A percentile compares a stretch with the other conserved stretches of the same genome.
These are phyloP conservation scores for Pteromalus puparum DNA, from an alignment of 1,140 invertebrate species.

Conservation along the genomic window DNA sequence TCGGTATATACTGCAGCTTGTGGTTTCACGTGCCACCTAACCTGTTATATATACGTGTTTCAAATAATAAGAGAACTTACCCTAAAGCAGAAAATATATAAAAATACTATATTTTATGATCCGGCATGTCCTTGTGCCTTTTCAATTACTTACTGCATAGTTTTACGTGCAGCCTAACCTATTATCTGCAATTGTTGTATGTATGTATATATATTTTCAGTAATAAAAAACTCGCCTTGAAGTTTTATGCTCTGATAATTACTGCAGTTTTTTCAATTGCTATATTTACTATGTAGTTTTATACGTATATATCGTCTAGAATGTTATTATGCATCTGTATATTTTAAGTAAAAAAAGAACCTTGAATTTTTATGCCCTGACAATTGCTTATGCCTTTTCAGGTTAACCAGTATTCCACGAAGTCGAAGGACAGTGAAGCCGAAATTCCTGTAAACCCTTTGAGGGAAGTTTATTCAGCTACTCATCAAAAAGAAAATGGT, in stretches of 20 bases:
- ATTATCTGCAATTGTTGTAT: not conserved
- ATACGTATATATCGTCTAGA: not conserved
- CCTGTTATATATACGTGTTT: not conserved
- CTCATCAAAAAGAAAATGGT: conserved; percentile 81
- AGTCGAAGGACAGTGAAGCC: conserved; percentile 56
- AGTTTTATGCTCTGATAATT: not conserved
- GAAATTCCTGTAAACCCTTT: conserved; percentile 82
- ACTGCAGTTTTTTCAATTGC: not conserved
- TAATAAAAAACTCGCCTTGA: not conserved
- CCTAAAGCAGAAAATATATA: too few relatives aligned
- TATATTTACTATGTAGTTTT: not conserved
- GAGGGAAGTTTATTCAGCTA: conserved; percentile 77
- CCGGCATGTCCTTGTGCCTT: too few relatives aligned
- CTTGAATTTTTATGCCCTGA: not conserved
- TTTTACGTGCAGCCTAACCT: not conserved
- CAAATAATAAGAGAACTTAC: too few relatives aligned
- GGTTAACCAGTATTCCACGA: conserved; percentile 8
- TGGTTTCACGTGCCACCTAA: too few relatives aligned
- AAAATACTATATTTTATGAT: too few relatives aligned
- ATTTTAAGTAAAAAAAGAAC: not conserved
- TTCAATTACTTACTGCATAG: not conserved
- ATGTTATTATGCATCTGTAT: not conserved
- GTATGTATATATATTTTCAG: not conserved
- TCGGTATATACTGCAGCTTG: not conserved
- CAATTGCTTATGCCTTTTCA: not conserved